Percentiles rank a stretch among this genome's conserved stretches.
phyloP scores from a whole-genome alignment of 2,797 vertebrate genomes.

The Sebastes steindachneri region DNA sequence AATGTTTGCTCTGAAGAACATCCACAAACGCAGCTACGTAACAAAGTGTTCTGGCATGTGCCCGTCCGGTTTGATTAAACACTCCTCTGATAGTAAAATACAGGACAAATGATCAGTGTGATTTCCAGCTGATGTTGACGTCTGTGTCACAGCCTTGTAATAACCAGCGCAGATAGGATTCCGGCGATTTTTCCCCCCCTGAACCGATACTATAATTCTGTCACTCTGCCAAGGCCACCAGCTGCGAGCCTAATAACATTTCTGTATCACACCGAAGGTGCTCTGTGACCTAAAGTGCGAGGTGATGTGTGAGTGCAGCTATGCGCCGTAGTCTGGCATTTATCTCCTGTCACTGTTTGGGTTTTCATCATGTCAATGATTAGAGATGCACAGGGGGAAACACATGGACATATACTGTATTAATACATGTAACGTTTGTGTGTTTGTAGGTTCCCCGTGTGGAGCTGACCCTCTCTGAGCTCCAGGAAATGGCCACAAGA shows the following conservation, averaged over 20 bases:
- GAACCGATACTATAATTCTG: slow-evolving; percentile 49
- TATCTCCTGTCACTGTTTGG: slow-evolving; percentile 26
- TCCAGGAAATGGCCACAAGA: slow-evolving; percentile 97
- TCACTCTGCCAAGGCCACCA: slow-evolving; percentile 62
- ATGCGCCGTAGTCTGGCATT: not conserved
- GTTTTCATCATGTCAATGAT: slow-evolving; percentile 20
- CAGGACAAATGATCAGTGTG: not conserved
- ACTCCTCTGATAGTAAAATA: not conserved
- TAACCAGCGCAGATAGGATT: slow-evolving; percentile 1
- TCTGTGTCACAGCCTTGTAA: not conserved
- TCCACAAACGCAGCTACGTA: not conserved
- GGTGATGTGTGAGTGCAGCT: slow-evolving; percentile 46
- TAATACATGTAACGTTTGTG: not conserved
- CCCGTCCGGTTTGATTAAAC: not conserved
- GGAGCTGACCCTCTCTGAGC: slow-evolving; percentile 95
- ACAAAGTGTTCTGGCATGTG: not conserved
- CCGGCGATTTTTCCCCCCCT: not conserved
- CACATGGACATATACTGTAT: not conserved
- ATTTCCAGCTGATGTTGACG: slow-evolving; percentile 15
- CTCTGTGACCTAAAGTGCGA: slow-evolving; percentile 36
- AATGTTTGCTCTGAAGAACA: slow-evolving; percentile 5
- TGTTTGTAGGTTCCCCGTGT: slow-evolving; percentile 84
- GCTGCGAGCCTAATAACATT: slow-evolving; percentile 53
- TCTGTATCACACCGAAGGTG: slow-evolving; percentile 26
- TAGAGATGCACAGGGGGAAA: not conserved